These are phyloP conservation scores for Planococcus citri DNA, from an alignment of 1,140 invertebrate species.

Conservation along the genomic window DNA sequence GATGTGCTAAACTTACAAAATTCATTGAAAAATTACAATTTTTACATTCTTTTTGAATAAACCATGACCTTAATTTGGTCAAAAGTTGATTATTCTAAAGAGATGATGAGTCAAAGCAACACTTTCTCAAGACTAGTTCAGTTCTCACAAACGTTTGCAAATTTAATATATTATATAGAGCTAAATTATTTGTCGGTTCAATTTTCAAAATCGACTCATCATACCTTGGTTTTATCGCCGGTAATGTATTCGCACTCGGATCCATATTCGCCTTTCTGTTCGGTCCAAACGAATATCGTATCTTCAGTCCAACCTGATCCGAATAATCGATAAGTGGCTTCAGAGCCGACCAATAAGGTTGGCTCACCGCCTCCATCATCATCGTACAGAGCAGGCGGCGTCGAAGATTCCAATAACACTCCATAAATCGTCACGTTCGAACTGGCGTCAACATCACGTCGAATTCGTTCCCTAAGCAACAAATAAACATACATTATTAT, in stretches of 20 bases:
- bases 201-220: too few relatives aligned
- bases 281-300: slow-evolving; percentile 59
- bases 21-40: too few relatives aligned
- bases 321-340: slow-evolving; percentile 55
- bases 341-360: slow-evolving; percentile 44
- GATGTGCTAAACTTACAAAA: too few relatives aligned
- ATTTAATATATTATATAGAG: too few relatives aligned
- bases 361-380: slow-evolving; percentile 46
- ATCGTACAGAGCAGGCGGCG: slow-evolving; percentile 33
- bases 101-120: too few relatives aligned
- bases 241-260: slow-evolving; percentile 37
- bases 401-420: slow-evolving; percentile 23
- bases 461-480: neutral
- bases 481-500: neutral
- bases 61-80: too few relatives aligned
- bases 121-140: too few relatives aligned
- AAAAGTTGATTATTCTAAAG: too few relatives aligned
- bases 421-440: slow-evolving; percentile 22
- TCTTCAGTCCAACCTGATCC: slow-evolving; percentile 49
- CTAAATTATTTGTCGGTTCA: too few relatives aligned
- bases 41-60: too few relatives aligned
- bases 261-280: slow-evolving; percentile 38
- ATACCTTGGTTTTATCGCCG: slow-evolving; percentile 34
- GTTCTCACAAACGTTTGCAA: too few relatives aligned
- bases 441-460: neutral